Percentiles rank a stretch among this genome's conserved stretches.
phyloP scores from a whole-genome alignment of 2,888 invertebrate species.

The Aquatica leii region DNA sequence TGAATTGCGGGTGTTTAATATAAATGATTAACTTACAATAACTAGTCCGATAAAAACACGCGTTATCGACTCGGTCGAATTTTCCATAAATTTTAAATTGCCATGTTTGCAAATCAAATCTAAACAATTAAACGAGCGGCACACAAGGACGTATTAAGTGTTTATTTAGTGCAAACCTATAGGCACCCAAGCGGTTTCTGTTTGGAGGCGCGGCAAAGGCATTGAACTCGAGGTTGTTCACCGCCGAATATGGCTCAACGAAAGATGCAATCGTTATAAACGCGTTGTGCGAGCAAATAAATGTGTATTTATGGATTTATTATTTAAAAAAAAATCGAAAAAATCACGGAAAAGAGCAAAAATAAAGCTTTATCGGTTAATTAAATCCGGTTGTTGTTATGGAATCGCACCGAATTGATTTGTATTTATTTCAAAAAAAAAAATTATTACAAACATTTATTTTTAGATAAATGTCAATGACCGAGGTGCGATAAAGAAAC shows the following conservation, averaged over 20 bases:
- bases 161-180: slow-evolving; percentile 31
- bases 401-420: slow-evolving; percentile 7
- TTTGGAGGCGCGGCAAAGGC: slow-evolving; percentile 57
- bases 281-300: slow-evolving; percentile 34
- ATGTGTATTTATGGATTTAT: slow-evolving; percentile 33
- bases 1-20: no score
- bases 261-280: slow-evolving; percentile 36
- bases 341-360: background rate
- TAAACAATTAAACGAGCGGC: slow-evolving; percentile 36
- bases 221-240: slow-evolving; percentile 61
- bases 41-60: no score
- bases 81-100: no score
- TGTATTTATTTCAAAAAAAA: slow-evolving; percentile 19
- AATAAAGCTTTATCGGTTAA: background rate
- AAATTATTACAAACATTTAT: slow-evolving; percentile 47
- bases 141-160: slow-evolving; percentile 34
- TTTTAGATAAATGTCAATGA: slow-evolving; percentile 58
- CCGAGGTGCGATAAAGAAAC: slow-evolving; percentile 54
- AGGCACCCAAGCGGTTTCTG: slow-evolving; percentile 44
- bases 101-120: slow-evolving; percentile 23
- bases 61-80: no score
- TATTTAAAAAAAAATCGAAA: slow-evolving; percentile 2
- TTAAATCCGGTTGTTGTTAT: background rate
- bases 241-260: slow-evolving; percentile 59
- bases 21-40: no score